phyloP scores from a whole-genome alignment of 2,113 vertebrate genomes.

The Brachirus orientalis region DNA sequence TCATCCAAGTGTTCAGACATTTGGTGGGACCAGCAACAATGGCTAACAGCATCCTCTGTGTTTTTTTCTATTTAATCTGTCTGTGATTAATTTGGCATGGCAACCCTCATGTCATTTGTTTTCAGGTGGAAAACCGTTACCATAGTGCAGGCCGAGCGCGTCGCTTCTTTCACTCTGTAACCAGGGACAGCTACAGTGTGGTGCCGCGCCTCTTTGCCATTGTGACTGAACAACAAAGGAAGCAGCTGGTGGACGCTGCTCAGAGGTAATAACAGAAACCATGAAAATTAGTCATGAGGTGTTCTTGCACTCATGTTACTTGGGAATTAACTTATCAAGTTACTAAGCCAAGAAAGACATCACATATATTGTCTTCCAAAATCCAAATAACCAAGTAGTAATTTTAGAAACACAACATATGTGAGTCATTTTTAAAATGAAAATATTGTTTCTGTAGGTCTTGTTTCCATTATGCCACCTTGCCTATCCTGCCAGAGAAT shows the following conservation, averaged over 20 bases:
- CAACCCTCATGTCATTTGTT: conserved; percentile 10
- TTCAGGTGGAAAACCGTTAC: conserved; percentile 84
- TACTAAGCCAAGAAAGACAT: not conserved
- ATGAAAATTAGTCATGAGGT: not conserved
- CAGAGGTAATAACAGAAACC: conserved; percentile 83
- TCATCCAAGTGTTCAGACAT: not conserved
- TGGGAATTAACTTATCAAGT: not conserved
- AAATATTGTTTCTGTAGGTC: conserved; percentile 75
- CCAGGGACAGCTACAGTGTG: conserved; percentile 76
- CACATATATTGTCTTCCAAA: not conserved
- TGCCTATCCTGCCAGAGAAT: conserved; percentile 87
- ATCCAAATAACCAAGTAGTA: not conserved
- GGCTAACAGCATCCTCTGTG: too few species aligned
- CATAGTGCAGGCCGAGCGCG: conserved; percentile 88
- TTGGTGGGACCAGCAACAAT: too few species aligned
- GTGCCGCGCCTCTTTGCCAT: conserved; percentile 92
- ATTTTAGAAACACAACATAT: not conserved
- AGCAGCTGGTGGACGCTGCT: conserved; percentile 86
- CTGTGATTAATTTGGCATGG: not conserved
- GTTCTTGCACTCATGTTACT: not conserved
- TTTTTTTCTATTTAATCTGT: too few species aligned
- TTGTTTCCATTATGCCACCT: conserved; percentile 75
- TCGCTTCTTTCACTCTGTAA: conserved; percentile 87
- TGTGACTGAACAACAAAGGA: conserved; percentile 90
- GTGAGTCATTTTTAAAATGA: not conserved